Conservation (phyloP, 1,140 invertebrate species). For the Phortica variegata region DNA sequence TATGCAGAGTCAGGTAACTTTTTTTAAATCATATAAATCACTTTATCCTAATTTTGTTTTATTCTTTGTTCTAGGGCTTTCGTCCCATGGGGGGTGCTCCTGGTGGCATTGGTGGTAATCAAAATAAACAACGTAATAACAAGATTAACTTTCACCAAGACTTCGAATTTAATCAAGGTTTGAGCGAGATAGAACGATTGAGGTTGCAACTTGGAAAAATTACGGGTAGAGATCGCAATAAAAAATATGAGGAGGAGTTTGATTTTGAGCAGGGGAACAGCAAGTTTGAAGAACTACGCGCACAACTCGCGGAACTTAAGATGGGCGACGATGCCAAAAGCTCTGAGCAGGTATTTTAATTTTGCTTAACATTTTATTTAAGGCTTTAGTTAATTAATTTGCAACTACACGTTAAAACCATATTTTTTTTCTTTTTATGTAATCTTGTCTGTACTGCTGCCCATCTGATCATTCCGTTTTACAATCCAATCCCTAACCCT, state of each 20-base stretch:
- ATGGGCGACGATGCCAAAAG: constrained; percentile 67
- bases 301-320: constrained; percentile 81
- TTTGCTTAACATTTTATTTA: constrained; percentile 17
- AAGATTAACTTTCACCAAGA: constrained; percentile 46
- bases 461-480: neutral
- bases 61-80: constrained; percentile 30
- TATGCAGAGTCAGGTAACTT: constrained; percentile 40
- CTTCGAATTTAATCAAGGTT: no score
- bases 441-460: neutral
- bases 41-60: neutral
- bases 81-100: constrained; percentile 23
- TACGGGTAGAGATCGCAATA: constrained; percentile 12
- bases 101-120: constrained; percentile 33
- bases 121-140: constrained; percentile 43
- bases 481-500: neutral
- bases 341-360: constrained; percentile 57
- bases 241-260: constrained; percentile 92
- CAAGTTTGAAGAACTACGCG: constrained; percentile 90
- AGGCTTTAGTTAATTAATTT: neutral
- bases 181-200: no score
- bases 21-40: neutral
- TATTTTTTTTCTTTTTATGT: constrained; percentile 8
- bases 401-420: neutral
- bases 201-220: no score
- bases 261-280: constrained; percentile 98